Percentiles rank a stretch among this genome's conserved stretches.
phyloP scores from a whole-genome alignment of 2,113 vertebrate genomes.

The Psephotus haematonotus region DNA sequence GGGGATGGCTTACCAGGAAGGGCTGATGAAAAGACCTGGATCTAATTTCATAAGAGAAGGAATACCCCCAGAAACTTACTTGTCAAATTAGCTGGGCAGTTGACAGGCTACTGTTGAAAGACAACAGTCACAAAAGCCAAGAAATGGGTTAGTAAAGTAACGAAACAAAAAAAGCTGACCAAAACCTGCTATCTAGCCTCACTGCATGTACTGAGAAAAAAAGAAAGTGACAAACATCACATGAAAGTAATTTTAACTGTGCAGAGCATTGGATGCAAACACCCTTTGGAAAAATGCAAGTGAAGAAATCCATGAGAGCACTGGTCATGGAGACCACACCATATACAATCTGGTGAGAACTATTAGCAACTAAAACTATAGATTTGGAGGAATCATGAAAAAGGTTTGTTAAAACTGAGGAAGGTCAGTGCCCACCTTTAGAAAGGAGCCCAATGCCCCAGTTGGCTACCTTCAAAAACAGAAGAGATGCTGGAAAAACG shows the following conservation, averaged over 20 bases:
- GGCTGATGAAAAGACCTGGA: neutral
- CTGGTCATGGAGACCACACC: rapidly evolving
- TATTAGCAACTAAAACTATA: rapidly evolving
- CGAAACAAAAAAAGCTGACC: neutral
- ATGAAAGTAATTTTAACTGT: neutral
- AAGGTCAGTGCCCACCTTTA: neutral
- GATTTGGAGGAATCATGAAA: neutral
- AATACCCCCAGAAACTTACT: neutral
- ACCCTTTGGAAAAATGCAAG: neutral
- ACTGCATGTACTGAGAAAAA: neutral
- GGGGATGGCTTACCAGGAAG: neutral
- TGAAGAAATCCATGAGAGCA: neutral
- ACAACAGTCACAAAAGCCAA: neutral
- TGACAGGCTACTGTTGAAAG: neutral
- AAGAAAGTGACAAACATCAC: neutral
- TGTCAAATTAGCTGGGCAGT: neutral
- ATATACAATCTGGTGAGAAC: rapidly evolving
- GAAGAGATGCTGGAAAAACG: neutral
- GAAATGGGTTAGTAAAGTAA: neutral
- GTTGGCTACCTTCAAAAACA: neutral
- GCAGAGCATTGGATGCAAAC: neutral
- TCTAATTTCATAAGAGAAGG: neutral
- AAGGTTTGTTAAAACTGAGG: neutral
- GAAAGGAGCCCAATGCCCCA: neutral
- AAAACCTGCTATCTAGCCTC: neutral